phyloP scores from a whole-genome alignment of 2,113 vertebrate genomes.

The Columba livia region DNA sequence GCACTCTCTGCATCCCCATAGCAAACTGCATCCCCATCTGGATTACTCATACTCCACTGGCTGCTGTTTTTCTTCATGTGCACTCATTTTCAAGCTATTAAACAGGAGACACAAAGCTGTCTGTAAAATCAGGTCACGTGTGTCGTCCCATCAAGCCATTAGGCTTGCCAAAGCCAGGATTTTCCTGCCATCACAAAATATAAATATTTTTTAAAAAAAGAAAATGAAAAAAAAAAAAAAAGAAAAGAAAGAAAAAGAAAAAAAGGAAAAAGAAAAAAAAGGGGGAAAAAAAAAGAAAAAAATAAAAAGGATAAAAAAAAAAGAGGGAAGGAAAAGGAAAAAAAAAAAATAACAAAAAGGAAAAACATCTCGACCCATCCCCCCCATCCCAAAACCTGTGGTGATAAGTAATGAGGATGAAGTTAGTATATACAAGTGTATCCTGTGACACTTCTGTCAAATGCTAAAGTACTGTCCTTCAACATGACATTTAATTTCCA shows the following conservation, averaged over 20 bases:
- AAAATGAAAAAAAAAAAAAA: no score
- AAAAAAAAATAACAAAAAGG: no score
- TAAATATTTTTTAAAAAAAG: background rate
- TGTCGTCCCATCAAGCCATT: background rate
- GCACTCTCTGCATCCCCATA: background rate
- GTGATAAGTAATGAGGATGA: background rate
- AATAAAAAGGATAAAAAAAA: no score
- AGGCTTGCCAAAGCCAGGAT: background rate
- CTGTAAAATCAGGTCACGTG: constrained; percentile 21
- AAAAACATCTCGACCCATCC: background rate
- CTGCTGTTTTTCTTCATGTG: constrained; percentile 42
- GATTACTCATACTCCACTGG: constrained; percentile 50
- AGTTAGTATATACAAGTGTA: background rate
- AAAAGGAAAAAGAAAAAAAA: background rate
- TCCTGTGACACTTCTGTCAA: background rate
- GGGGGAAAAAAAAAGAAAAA: no score
- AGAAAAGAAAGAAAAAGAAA: no score
- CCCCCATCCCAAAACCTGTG: background rate
- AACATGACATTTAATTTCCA: background rate
- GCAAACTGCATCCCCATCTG: background rate
- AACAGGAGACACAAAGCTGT: constrained; percentile 24
- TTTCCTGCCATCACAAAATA: background rate
- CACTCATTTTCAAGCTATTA: constrained; percentile 37
- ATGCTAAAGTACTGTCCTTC: background rate
- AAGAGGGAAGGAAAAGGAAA: no score